These are phyloP conservation scores for Esperia sulphurella DNA, from an alignment of 2,888 invertebrate genomes.

Conservation along the genomic window DNA sequence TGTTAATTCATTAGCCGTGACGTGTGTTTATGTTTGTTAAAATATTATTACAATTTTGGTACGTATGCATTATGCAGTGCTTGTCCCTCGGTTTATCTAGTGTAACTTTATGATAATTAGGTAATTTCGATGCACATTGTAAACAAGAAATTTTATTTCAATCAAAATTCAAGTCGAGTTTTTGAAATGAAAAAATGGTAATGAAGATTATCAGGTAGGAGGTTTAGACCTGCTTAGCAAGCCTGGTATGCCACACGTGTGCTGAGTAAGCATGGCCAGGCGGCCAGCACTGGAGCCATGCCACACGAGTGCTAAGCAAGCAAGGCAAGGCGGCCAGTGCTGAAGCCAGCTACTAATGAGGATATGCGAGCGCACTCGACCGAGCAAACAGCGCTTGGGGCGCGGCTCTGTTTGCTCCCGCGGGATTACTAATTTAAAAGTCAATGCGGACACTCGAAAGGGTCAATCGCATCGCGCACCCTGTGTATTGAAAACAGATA, in stretches of 20 bases:
- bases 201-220: conserved; percentile 26
- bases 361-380: conserved; percentile 74
- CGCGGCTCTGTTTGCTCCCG: conserved; percentile 69
- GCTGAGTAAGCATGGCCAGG: conserved; percentile 60
- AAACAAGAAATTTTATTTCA: conserved; percentile 10
- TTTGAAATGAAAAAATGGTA: conserved; percentile 34
- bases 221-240: not conserved
- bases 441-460: conserved; percentile 78
- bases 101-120: conserved; percentile 24
- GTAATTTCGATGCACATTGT: conserved; percentile 16
- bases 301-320: conserved; percentile 64
- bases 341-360: conserved; percentile 54
- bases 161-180: conserved; percentile 35
- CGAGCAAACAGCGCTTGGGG: conserved; percentile 68
- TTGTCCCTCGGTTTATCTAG: conserved; percentile 24
- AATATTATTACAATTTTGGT: conserved; percentile 54
- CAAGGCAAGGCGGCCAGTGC: conserved; percentile 33
- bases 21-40: conserved; percentile 41
- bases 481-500: conserved; percentile 77
- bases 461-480: conserved; percentile 72
- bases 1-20: conserved; percentile 54
- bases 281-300: conserved; percentile 20
- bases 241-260: conserved; percentile 33
- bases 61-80: conserved; percentile 42
- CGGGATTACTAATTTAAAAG: conserved; percentile 80